These are phyloP conservation scores for Agonum fuliginosum DNA, from an alignment of 2,888 invertebrate species.

Conservation along the genomic window DNA sequence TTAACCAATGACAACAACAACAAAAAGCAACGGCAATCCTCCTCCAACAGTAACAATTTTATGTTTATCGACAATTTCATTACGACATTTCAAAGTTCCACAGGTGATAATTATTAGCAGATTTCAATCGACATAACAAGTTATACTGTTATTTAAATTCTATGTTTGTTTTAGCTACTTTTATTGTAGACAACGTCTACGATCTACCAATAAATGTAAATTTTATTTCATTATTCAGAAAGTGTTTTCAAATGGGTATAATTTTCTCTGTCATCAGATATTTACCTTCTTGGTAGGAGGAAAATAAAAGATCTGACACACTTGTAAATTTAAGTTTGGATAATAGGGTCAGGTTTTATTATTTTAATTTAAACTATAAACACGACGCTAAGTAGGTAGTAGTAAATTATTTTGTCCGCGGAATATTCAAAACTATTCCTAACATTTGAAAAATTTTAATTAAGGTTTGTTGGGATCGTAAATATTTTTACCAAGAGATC, in stretches of 20 bases:
- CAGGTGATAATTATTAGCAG: conserved; percentile 52
- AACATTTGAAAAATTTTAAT: conserved; percentile 43
- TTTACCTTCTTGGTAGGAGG: background rate
- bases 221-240: conserved; percentile 51
- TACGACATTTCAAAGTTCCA: conserved; percentile 38
- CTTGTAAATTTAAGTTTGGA: conserved; percentile 3
- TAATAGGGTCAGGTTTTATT: conserved; percentile 36
- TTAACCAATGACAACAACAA: conserved; percentile 12
- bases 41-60: conserved; percentile 18
- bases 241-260: conserved; percentile 42
- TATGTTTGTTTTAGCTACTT: conserved; percentile 51
- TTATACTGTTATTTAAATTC: conserved; percentile 57
- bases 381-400: background rate
- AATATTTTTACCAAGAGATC: conserved; percentile 38
- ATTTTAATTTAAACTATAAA: conserved; percentile 33
- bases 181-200: conserved; percentile 25
- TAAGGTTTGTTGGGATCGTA: conserved; percentile 37
- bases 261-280: conserved; percentile 24
- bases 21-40: conserved; percentile 10
- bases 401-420: conserved; percentile 2
- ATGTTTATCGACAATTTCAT: conserved; percentile 18
- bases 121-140: conserved; percentile 48
- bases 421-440: conserved; percentile 8
- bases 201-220: conserved; percentile 44
- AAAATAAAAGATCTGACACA: conserved; percentile 28